Evolutionary conservation across 1,140 invertebrate species (phyloP), one percentile per base, ranked within the genome.

Genomic region (Zaprionus nigranus): DNA sequence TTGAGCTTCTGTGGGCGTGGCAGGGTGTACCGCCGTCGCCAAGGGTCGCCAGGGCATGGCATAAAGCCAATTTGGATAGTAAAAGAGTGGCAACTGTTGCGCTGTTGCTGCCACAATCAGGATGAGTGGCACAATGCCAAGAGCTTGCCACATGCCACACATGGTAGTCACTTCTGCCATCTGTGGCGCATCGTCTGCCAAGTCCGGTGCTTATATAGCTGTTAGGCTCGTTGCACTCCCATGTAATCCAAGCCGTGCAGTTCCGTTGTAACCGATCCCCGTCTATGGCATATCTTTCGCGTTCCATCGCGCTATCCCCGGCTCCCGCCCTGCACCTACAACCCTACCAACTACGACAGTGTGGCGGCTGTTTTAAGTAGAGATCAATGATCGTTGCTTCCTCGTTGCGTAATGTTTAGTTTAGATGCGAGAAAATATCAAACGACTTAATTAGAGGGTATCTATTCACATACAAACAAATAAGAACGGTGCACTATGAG

Each of bases 241-340:
- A 15, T 22, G 75, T 67, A 73, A 77, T 43, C 6, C n/a, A 46
- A 77, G 56, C 49, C 38, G 28, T 17, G 12, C 20, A 57, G 63
- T 73, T 73, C 63, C 75, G 63, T 53, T 77, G 75, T 66, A 67
- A 67, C 30, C 20, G 69, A 73, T 67, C 64, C 30, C 2, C 57
- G 56, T 36, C 3, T 65, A 51, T 71, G 38, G 53, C 11, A 63
- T 54, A 30, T 54, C 24, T 7, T 9, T 46, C 30, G n/a, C 30
- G 2, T 34, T 34, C 30, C 30, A 34, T 34, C 30, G 9, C 30
- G 9, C 9, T 34, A 11, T 34, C 9, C 30, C 30, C 30, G 3
- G 30, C 30, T 34, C 9, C 30, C 30, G 7, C 30, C 30, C 30
- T 34, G 9, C 28, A 7, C 7, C 28, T 9, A 0, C 28, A 30